These are phyloP conservation scores for Aethina tumida DNA, from an alignment of 1,140 invertebrate genomes.

Conservation along the genomic window DNA sequence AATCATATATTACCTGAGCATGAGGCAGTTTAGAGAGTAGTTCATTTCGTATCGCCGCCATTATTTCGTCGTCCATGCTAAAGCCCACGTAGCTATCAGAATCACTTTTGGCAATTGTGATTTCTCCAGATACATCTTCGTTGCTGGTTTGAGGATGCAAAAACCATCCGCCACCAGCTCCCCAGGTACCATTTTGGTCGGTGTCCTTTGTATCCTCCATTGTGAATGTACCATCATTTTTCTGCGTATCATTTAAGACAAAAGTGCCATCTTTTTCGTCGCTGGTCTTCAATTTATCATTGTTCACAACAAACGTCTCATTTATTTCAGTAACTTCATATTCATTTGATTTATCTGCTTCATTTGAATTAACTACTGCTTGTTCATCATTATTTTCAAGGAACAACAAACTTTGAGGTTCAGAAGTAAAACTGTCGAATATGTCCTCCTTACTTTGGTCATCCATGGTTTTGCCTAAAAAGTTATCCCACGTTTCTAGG, in stretches of 20 bases:
- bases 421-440: slow-evolving; percentile 32
- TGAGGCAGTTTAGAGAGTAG: slow-evolving; percentile 57
- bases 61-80: slow-evolving; percentile 57
- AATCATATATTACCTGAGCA: slow-evolving; percentile 56
- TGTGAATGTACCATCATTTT: slow-evolving; percentile 13
- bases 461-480: slow-evolving; percentile 32
- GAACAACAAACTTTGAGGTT: slow-evolving; percentile 32
- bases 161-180: slow-evolving; percentile 37
- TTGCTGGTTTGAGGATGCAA: slow-evolving; percentile 34
- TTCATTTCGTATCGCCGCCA: slow-evolving; percentile 58
- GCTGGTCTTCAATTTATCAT: not conserved
- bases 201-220: slow-evolving; percentile 6
- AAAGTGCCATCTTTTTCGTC: slow-evolving; percentile 8
- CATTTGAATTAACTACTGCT: too few relatives aligned
- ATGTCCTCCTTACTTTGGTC: slow-evolving; percentile 20
- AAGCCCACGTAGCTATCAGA: slow-evolving; percentile 47
- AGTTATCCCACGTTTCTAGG: slow-evolving; percentile 36
- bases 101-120: slow-evolving; percentile 33
- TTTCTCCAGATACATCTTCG: slow-evolving; percentile 25
- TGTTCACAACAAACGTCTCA: not conserved
- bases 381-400: slow-evolving; percentile 17
- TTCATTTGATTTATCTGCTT: slow-evolving; percentile 8
- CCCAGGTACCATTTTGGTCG: slow-evolving; percentile 11
- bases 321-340: slow-evolving; percentile 8
- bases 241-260: slow-evolving; percentile 8